These are phyloP conservation scores for Labia minor DNA, from an alignment of 2,888 invertebrate genomes.

Conservation along the genomic window DNA sequence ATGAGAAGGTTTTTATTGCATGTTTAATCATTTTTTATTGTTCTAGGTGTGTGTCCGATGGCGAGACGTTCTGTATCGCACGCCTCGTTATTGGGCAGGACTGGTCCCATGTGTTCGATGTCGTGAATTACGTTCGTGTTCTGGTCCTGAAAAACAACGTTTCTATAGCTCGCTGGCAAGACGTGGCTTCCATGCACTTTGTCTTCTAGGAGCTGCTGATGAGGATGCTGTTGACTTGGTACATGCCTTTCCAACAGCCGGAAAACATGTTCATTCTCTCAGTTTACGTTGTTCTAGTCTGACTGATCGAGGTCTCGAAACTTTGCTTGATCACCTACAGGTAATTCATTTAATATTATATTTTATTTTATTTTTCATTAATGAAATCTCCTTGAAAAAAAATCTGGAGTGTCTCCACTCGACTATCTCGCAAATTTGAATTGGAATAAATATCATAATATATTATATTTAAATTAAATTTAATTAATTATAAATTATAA, in stretches of 20 bases:
- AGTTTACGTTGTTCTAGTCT: constrained; percentile 81
- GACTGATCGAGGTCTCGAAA: constrained; percentile 81
- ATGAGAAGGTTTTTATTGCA: no score
- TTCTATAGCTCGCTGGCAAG: constrained; percentile 71
- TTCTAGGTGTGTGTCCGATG: constrained; percentile 75
- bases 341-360: constrained; percentile 39
- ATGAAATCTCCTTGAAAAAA: no score
- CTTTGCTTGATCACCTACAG: constrained; percentile 77
- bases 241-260: constrained; percentile 69
- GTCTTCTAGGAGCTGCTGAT: constrained; percentile 75
- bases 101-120: constrained; percentile 77
- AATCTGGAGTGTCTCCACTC: no score
- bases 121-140: constrained; percentile 60
- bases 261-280: constrained; percentile 73
- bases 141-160: constrained; percentile 35
- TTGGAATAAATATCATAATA: no score
- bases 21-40: no score
- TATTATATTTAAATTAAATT: neutral
- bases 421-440: no score
- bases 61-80: constrained; percentile 79
- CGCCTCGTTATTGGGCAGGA: constrained; percentile 79
- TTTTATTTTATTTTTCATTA: no score
- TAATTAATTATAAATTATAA: no score
- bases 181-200: constrained; percentile 75
- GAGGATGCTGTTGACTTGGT: constrained; percentile 82